Conservation (phyloP, 2,113 vertebrate species). For the Ia io region DNA sequence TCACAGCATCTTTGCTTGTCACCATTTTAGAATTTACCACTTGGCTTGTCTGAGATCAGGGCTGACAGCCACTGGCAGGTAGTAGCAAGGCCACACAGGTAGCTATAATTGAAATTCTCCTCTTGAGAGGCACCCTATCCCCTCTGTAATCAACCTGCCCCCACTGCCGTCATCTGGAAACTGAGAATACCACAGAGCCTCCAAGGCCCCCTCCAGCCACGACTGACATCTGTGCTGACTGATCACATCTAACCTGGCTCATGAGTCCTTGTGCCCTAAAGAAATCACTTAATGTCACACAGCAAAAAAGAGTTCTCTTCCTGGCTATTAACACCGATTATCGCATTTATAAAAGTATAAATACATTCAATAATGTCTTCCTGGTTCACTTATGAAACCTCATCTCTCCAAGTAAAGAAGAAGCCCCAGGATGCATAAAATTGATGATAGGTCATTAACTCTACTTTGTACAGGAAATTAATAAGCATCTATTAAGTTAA, state of each 20-base stretch:
- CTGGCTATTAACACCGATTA: neutral
- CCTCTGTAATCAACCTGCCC: neutral
- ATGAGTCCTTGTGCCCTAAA: neutral
- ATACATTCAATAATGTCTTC: neutral
- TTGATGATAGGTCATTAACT: neutral
- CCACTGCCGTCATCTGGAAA: neutral
- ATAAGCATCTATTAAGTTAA: neutral
- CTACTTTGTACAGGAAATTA: neutral
- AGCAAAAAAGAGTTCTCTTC: slow-evolving; percentile 25
- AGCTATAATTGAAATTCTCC: neutral
- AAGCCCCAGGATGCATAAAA: neutral
- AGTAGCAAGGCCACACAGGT: neutral
- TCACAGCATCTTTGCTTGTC: neutral
- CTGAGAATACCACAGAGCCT: neutral
- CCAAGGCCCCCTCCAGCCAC: neutral
- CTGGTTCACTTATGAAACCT: neutral
- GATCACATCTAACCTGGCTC: neutral
- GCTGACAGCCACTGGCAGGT: neutral
- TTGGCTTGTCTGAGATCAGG: neutral
- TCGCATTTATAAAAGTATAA: neutral
- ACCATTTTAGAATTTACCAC: neutral
- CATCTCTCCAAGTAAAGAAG: neutral
- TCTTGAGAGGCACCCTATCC: neutral
- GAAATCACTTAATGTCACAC: slow-evolving; percentile 25
- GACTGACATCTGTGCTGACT: neutral